A percentile compares a stretch with the other conserved stretches of the same genome.
phyloP scores from a whole-genome alignment of 2,888 invertebrate genomes.

The Lasioglossum lativentre region DNA sequence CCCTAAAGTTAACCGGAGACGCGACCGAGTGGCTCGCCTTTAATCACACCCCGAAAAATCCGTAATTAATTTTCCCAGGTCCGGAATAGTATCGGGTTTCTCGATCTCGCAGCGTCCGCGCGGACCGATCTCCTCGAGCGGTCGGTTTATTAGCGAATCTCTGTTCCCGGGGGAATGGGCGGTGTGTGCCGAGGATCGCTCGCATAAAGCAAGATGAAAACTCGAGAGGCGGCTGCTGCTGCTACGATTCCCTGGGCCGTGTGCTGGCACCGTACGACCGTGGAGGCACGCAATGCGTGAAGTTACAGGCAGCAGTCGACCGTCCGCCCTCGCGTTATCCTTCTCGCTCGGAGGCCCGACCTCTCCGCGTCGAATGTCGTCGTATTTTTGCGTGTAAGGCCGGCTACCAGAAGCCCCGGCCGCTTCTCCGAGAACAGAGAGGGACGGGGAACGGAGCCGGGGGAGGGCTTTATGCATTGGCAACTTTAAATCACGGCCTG shows the following conservation, averaged over 20 bases:
- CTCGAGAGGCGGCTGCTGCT: conserved; percentile 48
- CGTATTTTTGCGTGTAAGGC: conserved; percentile 58
- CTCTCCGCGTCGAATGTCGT: conserved; percentile 36
- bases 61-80: conserved; percentile 46
- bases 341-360: conserved; percentile 28
- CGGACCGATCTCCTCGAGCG: conserved; percentile 35
- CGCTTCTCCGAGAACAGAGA: conserved; percentile 20
- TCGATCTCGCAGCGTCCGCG: conserved; percentile 16
- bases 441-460: background rate
- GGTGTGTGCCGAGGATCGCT: conserved; percentile 49
- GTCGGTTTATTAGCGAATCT: conserved; percentile 60
- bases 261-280: conserved; percentile 44
- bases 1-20: background rate
- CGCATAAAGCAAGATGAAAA: conserved; percentile 56
- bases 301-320: conserved; percentile 32
- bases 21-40: background rate
- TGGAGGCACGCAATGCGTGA: conserved; percentile 64
- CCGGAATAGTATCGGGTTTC: conserved; percentile 37
- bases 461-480: conserved; percentile 68
- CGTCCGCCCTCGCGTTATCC: conserved; percentile 52
- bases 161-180: conserved; percentile 51
- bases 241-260: conserved; percentile 51
- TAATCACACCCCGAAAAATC: conserved; percentile 13
- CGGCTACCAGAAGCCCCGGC: conserved; percentile 49
- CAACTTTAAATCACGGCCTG: conserved; percentile 75